Base-by-base conservation (phyloP, 2,888 invertebrate species). In the Ceramica pisi region DNA sequence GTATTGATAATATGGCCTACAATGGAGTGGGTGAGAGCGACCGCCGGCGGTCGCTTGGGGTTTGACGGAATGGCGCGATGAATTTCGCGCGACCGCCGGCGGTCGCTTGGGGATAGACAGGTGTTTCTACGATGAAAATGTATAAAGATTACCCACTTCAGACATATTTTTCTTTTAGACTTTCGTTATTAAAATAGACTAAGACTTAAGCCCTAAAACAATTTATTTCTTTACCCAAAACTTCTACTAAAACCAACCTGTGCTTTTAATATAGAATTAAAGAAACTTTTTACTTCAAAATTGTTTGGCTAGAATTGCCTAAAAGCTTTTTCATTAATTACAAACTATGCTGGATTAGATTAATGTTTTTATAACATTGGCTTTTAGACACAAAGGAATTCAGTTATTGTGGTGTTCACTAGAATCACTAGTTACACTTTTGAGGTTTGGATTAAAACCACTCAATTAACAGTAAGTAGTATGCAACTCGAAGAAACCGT, bases 211-310 rank as follows among this genome's bases (percentile, higher is more conserved):
- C 0, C 7, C 44, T 56, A 23, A 72, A 66, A 74, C 35, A 56
- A 61, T 50, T 75, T 60, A 50, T 62, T 46, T 55, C 46, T 41
- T 61, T 31, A 46, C 73, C 21, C 5, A 16, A 55, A 55, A 73
- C 19, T 41, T 55, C 4, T 55, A 38, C n/a, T 53, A 41, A 48
- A 48, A 16, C 38, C 38, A 53, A 44, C 51, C 44, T 73, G 53
- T 38, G 19, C 10, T 48, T 41, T 48, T 16, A 23, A 71, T n/a
- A 62, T 31, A 62, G 41, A 48, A 62, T 62, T 61, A 31, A 31
- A 62, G 4, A 41, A 46, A 41, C 51, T 68, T 68, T 48, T 16
- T 21, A 48, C 46, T 68, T 55, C 3, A 1, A 9, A 71, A 55
- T 9, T 46, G 7, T 46, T 46, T 12, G 10, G 1, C 2, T 60